phyloP scores from a whole-genome alignment of 1,140 invertebrate species.

The Drosophila quadrilineata region DNA sequence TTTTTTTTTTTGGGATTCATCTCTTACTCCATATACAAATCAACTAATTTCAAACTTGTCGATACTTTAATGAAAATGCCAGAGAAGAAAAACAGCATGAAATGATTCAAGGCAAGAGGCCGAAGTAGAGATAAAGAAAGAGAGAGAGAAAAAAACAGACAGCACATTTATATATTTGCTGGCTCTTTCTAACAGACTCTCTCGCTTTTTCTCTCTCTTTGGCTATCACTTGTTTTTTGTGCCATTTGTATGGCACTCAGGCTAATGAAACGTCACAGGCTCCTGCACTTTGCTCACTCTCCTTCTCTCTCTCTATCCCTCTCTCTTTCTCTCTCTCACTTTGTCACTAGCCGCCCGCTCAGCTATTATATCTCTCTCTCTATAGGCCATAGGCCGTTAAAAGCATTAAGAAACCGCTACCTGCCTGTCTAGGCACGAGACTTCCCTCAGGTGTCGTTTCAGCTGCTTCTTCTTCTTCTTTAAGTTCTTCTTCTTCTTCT shows the following conservation, averaged over 20 bases:
- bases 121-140: constrained; percentile 5
- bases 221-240: not conserved
- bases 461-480: not conserved
- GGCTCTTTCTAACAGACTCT: not conserved
- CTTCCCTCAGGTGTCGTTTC: constrained; percentile 6
- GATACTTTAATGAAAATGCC: constrained; percentile 62
- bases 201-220: not conserved
- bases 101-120: not conserved
- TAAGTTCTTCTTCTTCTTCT: not conserved
- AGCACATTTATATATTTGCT: not conserved
- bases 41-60: constrained; percentile 71
- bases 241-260: constrained; percentile 51
- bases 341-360: too few relatives aligned
- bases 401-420: constrained; percentile 24
- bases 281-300: not conserved
- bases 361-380: too few relatives aligned
- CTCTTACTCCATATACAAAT: constrained; percentile 67
- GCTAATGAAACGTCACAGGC: constrained; percentile 53
- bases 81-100: not conserved
- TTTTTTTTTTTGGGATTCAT: constrained; percentile 11
- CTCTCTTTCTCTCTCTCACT: not conserved
- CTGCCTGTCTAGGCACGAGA: constrained; percentile 5
- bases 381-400: constrained; percentile 31
- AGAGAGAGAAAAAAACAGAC: constrained; percentile 4
- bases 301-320: not conserved